Evolutionary conservation across 2,113 vertebrate genomes (phyloP).

Genomic region (Prionailurus bengalensis): DNA sequence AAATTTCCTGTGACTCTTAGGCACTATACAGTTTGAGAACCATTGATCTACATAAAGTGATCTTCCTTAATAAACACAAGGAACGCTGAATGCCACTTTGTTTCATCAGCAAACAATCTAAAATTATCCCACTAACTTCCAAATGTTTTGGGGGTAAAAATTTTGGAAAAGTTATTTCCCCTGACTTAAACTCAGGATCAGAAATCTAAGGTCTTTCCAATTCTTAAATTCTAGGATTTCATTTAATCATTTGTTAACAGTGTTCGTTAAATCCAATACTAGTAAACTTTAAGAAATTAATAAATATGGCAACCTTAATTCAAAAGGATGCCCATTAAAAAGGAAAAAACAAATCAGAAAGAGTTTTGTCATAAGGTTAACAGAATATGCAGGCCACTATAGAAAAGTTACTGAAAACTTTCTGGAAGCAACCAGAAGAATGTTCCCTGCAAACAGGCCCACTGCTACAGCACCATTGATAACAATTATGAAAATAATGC

Average conservation of each 20-base stretch:
- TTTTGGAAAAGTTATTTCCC: background rate
- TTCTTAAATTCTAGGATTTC: constrained; percentile 44
- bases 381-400: background rate
- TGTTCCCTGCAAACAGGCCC: background rate
- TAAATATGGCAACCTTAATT: constrained; percentile 7
- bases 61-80: constrained; percentile 34
- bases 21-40: background rate
- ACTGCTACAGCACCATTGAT: background rate
- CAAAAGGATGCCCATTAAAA: constrained; percentile 39
- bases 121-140: background rate
- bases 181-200: background rate
- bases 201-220: constrained; percentile 18
- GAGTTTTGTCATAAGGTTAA: background rate
- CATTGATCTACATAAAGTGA: background rate
- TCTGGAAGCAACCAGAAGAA: background rate
- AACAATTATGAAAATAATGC: background rate
- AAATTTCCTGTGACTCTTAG: background rate
- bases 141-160: background rate
- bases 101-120: constrained; percentile 1
- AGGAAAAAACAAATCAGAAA: constrained; percentile 44
- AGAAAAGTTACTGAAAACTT: constrained; percentile 25
- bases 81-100: background rate
- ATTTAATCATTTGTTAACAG: background rate
- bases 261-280: constrained; percentile 6
- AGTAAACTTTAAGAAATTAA: background rate